Conservation (phyloP, 2,797 vertebrate species). For the Cirrhinus mrigala region DNA sequence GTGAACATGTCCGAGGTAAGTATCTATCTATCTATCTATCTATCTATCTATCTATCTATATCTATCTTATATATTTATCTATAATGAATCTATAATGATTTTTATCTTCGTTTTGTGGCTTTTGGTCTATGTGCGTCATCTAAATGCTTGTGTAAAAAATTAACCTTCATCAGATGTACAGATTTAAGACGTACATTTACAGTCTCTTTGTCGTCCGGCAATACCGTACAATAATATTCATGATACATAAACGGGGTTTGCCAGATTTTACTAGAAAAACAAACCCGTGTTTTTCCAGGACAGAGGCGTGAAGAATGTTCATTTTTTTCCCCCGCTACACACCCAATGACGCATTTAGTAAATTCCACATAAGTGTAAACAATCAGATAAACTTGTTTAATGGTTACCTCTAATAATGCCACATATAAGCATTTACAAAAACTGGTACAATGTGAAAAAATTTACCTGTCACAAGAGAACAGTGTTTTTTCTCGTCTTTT, state of each 20-base stretch:
- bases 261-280: neutral
- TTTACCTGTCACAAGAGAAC: too few relatives aligned
- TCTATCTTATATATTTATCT: too few relatives aligned
- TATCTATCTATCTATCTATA: too few relatives aligned
- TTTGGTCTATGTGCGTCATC: neutral
- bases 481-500: neutral
- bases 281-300: neutral
- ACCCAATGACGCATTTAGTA: neutral
- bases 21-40: too few relatives aligned
- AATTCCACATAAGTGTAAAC: neutral
- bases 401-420: neutral
- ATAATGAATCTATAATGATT: too few relatives aligned
- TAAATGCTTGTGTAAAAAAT: neutral
- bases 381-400: neutral
- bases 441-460: neutral
- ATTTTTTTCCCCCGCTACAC: neutral
- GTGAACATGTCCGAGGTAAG: neutral
- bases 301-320: neutral
- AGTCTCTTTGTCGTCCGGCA: neutral
- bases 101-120: neutral
- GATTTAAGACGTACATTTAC: too few relatives aligned
- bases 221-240: neutral
- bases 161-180: neutral
- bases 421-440: neutral
- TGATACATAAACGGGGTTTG: neutral